Conservation (phyloP, 2,797 vertebrate genomes). For the Sebastolobus altivelis region DNA sequence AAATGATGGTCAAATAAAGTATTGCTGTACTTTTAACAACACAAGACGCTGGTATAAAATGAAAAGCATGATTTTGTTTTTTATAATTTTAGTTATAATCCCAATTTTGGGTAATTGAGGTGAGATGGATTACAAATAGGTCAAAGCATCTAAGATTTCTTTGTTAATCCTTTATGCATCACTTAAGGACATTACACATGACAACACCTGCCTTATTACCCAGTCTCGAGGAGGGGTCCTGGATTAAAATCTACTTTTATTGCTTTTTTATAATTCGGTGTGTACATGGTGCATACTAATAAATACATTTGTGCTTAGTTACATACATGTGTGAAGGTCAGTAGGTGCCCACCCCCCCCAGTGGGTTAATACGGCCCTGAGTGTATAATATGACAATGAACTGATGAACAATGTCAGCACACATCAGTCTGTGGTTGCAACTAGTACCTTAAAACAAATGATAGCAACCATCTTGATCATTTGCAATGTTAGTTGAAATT, state of each 20-base stretch:
- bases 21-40: background rate
- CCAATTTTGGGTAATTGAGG: background rate
- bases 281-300: background rate
- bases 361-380: background rate
- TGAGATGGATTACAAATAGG: background rate
- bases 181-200: background rate
- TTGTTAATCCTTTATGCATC: background rate
- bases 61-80: background rate
- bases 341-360: background rate
- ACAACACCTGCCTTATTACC: background rate
- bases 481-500: background rate
- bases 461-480: background rate
- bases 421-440: background rate
- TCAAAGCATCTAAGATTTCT: background rate
- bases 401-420: background rate
- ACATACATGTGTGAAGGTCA: background rate
- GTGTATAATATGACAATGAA: background rate
- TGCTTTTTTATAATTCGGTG: background rate
- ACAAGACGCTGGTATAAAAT: background rate
- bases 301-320: background rate
- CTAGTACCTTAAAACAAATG: too few relatives aligned
- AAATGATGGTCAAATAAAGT: background rate
- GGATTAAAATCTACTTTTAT: background rate
- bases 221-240: background rate
- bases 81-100: background rate